Base-by-base conservation (phyloP, 1,140 invertebrate genomes). In the Nebria ingens region DNA sequence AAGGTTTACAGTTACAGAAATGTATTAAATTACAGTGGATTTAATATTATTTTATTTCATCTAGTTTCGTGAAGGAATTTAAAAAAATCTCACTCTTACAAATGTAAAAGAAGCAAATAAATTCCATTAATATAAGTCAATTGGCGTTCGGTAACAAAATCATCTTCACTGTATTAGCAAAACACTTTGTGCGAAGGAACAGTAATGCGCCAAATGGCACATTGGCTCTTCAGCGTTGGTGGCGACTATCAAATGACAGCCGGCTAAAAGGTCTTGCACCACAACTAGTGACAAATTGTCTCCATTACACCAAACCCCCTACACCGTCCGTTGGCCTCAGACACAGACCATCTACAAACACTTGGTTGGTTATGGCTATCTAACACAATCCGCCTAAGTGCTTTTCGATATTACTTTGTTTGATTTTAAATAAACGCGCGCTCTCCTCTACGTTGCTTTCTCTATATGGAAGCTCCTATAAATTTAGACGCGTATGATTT, bases 261-360 rank as follows among this genome's bases (percentile, higher is more conserved):
- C 17, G 17, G 40, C 40, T 45, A 45, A 45, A 45, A 45, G 40
- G 40, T 45, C 40, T 45, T 17, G 40, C 40, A 17, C 40, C 40
- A 45, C 40, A 45, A 45, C 40, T 45, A 45, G 40, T 45, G 40
- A 45, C 40, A 45, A 45, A 45, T 45, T 45, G 40, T 45, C 40
- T 45, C 40, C 40, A 45, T 45, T 45, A 45, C 40, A 11, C 6
- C 4, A 9, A 9, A 17, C 40, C 17, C 40, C 17, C 15, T 45
- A 9, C 15, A 12, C 40, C 17, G 3, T 45, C 40, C 15, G 3
- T 17, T 9, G 9, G 9, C 6, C 40, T 45, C 6, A 4, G 4
- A 29, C 25, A n/a, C n/a, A n/a, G n/a, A n/a, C n/a, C n/a, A n/a
- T n/a, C n/a, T n/a, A n/a, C n/a, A n/a, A n/a, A n/a, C n/a, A n/a